These are phyloP conservation scores for Ateles fusciceps DNA, from an alignment of 2,797 vertebrate genomes.

Conservation along the genomic window DNA sequence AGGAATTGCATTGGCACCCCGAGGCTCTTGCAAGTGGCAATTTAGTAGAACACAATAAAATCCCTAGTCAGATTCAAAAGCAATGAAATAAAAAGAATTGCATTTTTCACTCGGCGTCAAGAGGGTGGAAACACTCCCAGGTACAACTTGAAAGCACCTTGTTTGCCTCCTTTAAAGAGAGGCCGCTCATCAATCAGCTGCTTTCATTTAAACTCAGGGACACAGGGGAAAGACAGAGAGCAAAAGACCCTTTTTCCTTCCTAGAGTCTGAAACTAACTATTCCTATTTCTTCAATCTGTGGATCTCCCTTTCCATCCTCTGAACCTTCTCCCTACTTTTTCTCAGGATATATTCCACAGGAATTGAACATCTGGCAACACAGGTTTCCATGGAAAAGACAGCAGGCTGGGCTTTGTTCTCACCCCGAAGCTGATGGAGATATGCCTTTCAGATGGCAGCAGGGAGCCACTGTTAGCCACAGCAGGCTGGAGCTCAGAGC, in stretches of 20 bases:
- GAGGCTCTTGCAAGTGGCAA: constrained; percentile 48
- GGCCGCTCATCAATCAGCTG: not conserved
- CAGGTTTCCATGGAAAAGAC: constrained; percentile 67
- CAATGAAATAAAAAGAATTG: constrained; percentile 64
- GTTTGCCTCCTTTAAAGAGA: constrained; percentile 3
- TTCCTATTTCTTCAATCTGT: not conserved
- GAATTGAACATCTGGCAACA: constrained; percentile 35
- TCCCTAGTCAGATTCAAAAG: constrained; percentile 57
- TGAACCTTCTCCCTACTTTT: not conserved
- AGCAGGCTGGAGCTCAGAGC: not conserved
- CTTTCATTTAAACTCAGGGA: not conserved
- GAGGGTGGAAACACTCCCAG: constrained; percentile 21
- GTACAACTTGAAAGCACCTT: not conserved
- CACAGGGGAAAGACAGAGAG: not conserved
- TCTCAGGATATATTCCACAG: not conserved
- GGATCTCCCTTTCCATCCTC: not conserved
- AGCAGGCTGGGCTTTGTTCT: constrained; percentile 3
- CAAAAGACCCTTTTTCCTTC: constrained; percentile 19
- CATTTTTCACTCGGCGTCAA: not conserved
- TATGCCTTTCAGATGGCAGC: not conserved
- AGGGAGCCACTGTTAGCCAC: not conserved
- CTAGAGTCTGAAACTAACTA: not conserved
- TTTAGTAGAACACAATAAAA: constrained; percentile 70
- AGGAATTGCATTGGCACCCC: constrained; percentile 57
- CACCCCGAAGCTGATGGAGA: not conserved